These are phyloP conservation scores for Terebella lapidaria DNA, from an alignment of 2,888 invertebrate genomes.

Conservation along the genomic window DNA sequence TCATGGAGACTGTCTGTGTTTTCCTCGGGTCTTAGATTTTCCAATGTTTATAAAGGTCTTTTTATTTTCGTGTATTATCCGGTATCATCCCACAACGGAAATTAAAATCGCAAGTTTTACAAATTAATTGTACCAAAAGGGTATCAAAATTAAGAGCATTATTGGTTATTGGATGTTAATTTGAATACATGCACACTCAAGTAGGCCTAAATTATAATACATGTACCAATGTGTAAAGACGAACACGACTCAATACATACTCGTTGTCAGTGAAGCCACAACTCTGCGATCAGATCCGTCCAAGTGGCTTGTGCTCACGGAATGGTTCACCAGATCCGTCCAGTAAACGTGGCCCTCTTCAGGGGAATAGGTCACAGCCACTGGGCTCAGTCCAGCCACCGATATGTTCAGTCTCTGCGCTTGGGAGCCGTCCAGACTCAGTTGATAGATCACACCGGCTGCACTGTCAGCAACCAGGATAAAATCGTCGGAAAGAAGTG, in stretches of 20 bases:
- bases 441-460: conserved; percentile 13
- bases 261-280: not conserved
- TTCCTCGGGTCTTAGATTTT: no score
- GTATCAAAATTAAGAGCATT: not conserved
- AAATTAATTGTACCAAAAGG: not conserved
- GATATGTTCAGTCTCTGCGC: conserved; percentile 4
- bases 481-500: conserved; percentile 14
- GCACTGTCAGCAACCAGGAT: conserved; percentile 14
- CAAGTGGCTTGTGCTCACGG: conserved; percentile 6
- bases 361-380: conserved; percentile 11
- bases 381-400: conserved; percentile 4
- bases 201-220: no score
- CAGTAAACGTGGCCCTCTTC: conserved; percentile 13
- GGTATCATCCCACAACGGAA: no score
- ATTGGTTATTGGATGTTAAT: not conserved
- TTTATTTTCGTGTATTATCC: no score
- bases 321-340: conserved; percentile 11
- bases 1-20: no score
- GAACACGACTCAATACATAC: not conserved
- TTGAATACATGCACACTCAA: no score
- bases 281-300: not conserved
- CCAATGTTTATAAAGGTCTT: no score
- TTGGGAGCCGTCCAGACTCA: conserved; percentile 12
- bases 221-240: no score
- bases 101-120: no score